A percentile compares a stretch with the other conserved stretches of the same genome.
Conservation (phyloP, 2,113 vertebrate genomes). For the Spilogale gracilis region DNA sequence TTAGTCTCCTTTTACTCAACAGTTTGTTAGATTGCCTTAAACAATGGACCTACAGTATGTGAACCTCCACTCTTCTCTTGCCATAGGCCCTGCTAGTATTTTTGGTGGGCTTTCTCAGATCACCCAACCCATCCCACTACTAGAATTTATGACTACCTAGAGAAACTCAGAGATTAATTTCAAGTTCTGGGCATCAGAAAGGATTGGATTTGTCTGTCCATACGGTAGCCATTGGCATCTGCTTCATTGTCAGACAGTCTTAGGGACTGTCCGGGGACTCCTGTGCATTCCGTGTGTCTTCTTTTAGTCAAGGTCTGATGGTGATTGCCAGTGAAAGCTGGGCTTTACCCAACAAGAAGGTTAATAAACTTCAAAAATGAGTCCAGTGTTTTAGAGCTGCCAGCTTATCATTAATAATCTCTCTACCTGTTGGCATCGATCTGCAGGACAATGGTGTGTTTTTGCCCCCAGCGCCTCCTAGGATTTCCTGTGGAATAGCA, state of each 20-base stretch:
- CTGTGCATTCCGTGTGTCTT: not conserved
- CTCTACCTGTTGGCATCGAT: constrained; percentile 66
- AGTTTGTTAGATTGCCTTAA: not conserved
- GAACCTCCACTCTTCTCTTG: not conserved
- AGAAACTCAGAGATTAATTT: constrained; percentile 20
- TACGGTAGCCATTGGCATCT: not conserved
- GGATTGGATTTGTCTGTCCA: not conserved
- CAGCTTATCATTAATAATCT: constrained; percentile 80
- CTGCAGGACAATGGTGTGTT: constrained; percentile 9
- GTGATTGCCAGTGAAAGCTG: constrained; percentile 54
- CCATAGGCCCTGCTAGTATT: not conserved
- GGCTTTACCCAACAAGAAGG: constrained; percentile 71
- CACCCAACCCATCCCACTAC: not conserved
- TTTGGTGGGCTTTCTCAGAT: not conserved
- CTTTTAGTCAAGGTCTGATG: not conserved
- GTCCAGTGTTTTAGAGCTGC: constrained; percentile 61
- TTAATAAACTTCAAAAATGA: constrained; percentile 66
- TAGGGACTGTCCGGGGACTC: not conserved
- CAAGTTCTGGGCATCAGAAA: not conserved
- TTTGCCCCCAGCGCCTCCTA: not conserved
- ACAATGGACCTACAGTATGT: not conserved
- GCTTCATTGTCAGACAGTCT: not conserved
- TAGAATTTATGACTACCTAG: not conserved
- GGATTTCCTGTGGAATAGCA: not conserved
- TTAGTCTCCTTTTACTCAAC: not conserved